These are phyloP conservation scores for rat (Rattus norvegicus) DNA, from an alignment of 2,113 vertebrate genomes.

Conservation along the genomic window DNA sequence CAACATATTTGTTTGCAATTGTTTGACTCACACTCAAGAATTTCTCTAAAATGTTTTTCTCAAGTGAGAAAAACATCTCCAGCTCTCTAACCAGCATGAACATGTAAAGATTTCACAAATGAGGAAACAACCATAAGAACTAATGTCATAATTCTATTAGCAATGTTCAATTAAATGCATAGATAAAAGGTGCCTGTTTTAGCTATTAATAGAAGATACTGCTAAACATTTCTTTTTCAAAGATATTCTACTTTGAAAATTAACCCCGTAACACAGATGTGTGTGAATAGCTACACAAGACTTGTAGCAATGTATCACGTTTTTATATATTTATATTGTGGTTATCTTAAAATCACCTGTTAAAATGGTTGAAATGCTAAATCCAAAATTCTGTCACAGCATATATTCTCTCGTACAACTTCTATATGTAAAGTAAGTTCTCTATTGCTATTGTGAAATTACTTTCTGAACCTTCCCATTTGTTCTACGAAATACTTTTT, in stretches of 20 bases:
- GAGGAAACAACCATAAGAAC: background rate
- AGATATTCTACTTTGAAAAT: background rate
- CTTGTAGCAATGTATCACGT: background rate
- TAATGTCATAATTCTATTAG: background rate
- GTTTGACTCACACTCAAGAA: background rate
- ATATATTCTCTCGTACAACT: background rate
- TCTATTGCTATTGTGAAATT: background rate
- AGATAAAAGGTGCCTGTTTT: background rate
- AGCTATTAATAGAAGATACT: background rate
- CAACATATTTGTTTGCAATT: conserved; percentile 26
- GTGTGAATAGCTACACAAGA: background rate
- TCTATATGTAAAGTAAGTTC: background rate
- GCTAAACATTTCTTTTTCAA: background rate
- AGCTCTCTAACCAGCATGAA: background rate
- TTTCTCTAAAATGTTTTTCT: background rate
- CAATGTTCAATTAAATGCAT: background rate
- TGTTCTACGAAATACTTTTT: background rate
- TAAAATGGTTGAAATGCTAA: background rate
- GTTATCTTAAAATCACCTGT: background rate
- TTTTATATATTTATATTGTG: background rate
- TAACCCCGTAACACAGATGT: background rate
- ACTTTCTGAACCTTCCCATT: background rate
- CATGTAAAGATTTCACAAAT: background rate
- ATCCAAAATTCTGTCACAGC: background rate
- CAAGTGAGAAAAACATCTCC: background rate